Conservation (phyloP, 1,140 invertebrate species). For the Tetragonula clypearis region DNA sequence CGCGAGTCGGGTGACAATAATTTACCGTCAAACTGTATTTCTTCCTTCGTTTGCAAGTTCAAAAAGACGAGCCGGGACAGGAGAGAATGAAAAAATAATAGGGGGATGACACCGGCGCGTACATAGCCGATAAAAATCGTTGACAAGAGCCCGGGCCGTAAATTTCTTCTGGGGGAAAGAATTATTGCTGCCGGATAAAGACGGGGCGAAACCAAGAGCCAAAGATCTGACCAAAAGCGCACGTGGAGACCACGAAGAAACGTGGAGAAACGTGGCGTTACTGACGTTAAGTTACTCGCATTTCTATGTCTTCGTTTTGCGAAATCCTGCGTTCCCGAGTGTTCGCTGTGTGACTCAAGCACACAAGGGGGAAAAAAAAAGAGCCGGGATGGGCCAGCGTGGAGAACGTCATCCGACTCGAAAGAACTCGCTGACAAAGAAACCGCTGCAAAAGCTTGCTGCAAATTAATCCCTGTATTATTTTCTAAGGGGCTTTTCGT, state of each 20-base stretch:
- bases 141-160: slow-evolving; percentile 28
- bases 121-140: slow-evolving; percentile 44
- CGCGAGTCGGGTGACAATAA: background rate
- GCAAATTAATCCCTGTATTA: slow-evolving; percentile 30
- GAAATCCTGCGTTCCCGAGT: background rate
- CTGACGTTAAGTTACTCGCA: slow-evolving; percentile 24
- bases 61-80: background rate
- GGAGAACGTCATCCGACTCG: background rate
- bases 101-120: background rate
- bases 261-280: slow-evolving; percentile 31
- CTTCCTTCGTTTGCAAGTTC: background rate
- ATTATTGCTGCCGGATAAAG: slow-evolving; percentile 41
- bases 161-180: slow-evolving; percentile 36
- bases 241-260: background rate
- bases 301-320: slow-evolving; percentile 23
- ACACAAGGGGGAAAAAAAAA: background rate
- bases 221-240: slow-evolving; percentile 35
- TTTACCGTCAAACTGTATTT: slow-evolving; percentile 7
- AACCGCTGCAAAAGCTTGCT: background rate
- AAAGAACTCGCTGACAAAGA: slow-evolving; percentile 45
- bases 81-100: background rate
- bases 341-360: slow-evolving; percentile 31
- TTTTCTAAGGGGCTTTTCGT: slow-evolving; percentile 1
- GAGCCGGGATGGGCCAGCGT: background rate
- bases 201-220: background rate